Conservation (phyloP, 2,113 vertebrate genomes). For the Sula dactylatra region DNA sequence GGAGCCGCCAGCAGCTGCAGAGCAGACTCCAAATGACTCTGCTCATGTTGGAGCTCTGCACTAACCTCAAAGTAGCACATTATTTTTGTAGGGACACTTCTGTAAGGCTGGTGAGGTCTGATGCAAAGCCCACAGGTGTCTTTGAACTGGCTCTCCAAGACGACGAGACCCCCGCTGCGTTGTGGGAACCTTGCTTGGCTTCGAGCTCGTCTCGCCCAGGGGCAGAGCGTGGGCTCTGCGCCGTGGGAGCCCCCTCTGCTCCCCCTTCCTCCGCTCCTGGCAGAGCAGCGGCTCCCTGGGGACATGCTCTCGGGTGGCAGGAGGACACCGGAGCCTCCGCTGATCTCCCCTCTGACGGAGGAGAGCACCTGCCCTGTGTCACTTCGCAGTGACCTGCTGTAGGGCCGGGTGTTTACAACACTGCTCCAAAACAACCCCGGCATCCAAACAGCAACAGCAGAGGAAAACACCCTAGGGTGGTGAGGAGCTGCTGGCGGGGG, state of each 20-base stretch:
- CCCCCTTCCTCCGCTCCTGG: background rate
- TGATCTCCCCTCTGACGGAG: background rate
- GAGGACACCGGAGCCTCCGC: background rate
- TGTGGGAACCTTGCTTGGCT: background rate
- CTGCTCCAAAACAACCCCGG: background rate
- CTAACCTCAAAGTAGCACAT: accelerated
- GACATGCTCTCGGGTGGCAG: background rate
- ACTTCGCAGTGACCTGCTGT: background rate
- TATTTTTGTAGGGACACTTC: accelerated
- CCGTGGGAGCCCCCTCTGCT: accelerated
- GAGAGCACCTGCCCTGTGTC: background rate
- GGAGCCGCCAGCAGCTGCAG: background rate
- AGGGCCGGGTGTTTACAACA: background rate
- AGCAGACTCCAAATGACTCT: background rate
- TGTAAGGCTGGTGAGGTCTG: too few relatives aligned
- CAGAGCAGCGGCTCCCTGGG: background rate
- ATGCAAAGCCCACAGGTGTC: accelerated
- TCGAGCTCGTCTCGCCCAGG: accelerated
- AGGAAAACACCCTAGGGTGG: background rate
- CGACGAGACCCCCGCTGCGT: background rate
- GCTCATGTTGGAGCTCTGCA: too few relatives aligned
- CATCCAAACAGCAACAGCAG: background rate
- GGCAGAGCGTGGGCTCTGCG: background rate
- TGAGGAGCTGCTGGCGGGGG: background rate
- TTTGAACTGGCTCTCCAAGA: background rate